A percentile compares a stretch with the other conserved stretches of the same genome.
phyloP scores from a whole-genome alignment of 2,113 vertebrate species.

The Chitala chitala region DNA sequence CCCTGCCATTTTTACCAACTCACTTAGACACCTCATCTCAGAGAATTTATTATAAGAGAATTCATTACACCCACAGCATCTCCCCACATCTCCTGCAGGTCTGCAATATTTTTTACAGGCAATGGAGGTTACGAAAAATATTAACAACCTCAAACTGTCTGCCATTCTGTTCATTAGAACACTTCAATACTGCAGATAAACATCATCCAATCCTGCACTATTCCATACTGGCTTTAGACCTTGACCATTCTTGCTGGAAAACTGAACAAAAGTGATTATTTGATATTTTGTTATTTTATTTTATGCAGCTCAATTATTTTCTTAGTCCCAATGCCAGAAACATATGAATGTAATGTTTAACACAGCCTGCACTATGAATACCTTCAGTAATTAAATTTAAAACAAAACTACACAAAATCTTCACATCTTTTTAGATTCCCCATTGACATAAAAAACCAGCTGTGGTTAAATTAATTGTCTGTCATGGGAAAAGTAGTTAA shows the following conservation, averaged over 20 bases:
- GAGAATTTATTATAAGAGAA: not conserved
- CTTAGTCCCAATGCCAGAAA: not conserved
- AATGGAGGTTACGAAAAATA: no score
- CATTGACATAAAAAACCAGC: conserved; percentile 26
- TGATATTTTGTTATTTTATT: no score
- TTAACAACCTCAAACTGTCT: no score
- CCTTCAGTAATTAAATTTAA: conserved; percentile 42
- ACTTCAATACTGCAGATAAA: no score
- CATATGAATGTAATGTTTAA: not conserved
- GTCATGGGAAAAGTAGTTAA: conserved; percentile 24
- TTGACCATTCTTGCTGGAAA: no score
- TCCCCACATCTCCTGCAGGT: not conserved
- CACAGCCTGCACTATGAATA: not conserved
- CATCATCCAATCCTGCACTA: no score
- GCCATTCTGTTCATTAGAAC: no score
- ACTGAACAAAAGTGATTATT: no score
- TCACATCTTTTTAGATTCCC: conserved; percentile 43
- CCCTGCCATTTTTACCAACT: not conserved
- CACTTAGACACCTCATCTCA: not conserved
- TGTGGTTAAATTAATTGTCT: conserved; percentile 38
- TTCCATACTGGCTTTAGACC: no score
- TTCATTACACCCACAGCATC: not conserved
- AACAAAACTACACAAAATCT: conserved; percentile 6
- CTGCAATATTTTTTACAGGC: not conserved
- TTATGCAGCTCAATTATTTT: no score